Base-by-base conservation (phyloP, 2,113 vertebrate genomes). In the Syngnathoides biaculeatus region DNA sequence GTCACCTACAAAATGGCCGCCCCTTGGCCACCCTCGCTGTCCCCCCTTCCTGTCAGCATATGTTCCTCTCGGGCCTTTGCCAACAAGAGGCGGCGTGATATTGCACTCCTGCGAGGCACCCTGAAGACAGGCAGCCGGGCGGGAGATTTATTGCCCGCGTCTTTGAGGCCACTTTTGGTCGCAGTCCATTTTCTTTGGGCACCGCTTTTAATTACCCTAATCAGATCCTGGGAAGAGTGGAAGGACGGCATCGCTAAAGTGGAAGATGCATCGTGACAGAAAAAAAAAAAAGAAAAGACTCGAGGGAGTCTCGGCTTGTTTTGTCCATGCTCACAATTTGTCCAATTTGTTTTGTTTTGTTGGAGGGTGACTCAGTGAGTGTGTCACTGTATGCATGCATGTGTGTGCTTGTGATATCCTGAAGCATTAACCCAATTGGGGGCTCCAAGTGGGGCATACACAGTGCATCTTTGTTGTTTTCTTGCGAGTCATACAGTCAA, bases 1-100 rank as follows among this genome's bases (percentile, higher is more conserved):
- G 89, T 87, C 88, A 87, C 75, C 79, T 83, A 79, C 78, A 89
- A 90, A 86, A 88, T 87, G 84, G 79, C 86, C 20, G 53, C 75
- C 72, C 43, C 68, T 85, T 90, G 84, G 86, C 83, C 85, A 71
- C 73, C 69, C 60, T 81, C 75, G 63, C 79, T 4, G 68, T 72
- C 74, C 84, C 77, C 55, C 76, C 79, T 79, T 85, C 80, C 69
- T 84, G 84, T 88, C 73, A 81, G 83, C 89, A 89, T 90, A 89
- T 90, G 87, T 81, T 89, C 77, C 84, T 86, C 75, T 72, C 60
- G 57, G 73, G 79, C 68, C 45, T 67, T 47, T 5, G 79, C 85
- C 88, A 86, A 83, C 67, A 74, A 77, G 65, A 77, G 75, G 72
- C 78, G 80, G 20, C 78, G 84, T 73, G 88, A 88, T 87, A 86